phyloP scores from a whole-genome alignment of 2,888 invertebrate species.

The Halocaridina rubra region DNA sequence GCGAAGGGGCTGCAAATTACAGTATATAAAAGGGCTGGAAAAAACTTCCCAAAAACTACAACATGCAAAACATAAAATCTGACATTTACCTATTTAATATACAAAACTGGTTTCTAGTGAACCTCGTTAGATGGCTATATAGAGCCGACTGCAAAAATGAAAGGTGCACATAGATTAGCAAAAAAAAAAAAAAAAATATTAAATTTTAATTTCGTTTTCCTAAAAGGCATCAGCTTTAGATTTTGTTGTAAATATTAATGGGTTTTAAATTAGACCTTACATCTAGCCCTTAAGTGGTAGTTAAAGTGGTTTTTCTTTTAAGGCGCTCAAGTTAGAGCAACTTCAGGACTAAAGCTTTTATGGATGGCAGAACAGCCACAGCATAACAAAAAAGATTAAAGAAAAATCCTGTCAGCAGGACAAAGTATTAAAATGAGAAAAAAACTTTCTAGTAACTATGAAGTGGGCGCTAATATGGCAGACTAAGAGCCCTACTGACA shows the following conservation, averaged over 20 bases:
- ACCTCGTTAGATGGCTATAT: slow-evolving; percentile 56
- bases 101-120: slow-evolving; percentile 54
- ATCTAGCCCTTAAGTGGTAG: not conserved
- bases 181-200: no score
- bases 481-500: slow-evolving; percentile 24
- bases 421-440: slow-evolving; percentile 17
- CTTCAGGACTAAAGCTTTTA: slow-evolving; percentile 34
- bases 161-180: slow-evolving; percentile 57
- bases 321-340: slow-evolving; percentile 32
- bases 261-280: not conserved
- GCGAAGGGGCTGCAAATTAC: slow-evolving; percentile 13
- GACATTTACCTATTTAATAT: slow-evolving; percentile 56
- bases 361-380: slow-evolving; percentile 15
- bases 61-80: slow-evolving; percentile 51
- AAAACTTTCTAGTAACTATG: slow-evolving; percentile 27
- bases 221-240: slow-evolving; percentile 51
- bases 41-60: slow-evolving; percentile 29
- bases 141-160: slow-evolving; percentile 56
- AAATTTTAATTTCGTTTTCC: no score
- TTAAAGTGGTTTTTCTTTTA: not conserved
- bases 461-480: slow-evolving; percentile 53
- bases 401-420: not conserved
- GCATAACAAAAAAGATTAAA: slow-evolving; percentile 24
- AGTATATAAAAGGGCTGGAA: not conserved
- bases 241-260: slow-evolving; percentile 13